Conservation (phyloP, 2,797 vertebrate species). For the Crenuchus spilurus region DNA sequence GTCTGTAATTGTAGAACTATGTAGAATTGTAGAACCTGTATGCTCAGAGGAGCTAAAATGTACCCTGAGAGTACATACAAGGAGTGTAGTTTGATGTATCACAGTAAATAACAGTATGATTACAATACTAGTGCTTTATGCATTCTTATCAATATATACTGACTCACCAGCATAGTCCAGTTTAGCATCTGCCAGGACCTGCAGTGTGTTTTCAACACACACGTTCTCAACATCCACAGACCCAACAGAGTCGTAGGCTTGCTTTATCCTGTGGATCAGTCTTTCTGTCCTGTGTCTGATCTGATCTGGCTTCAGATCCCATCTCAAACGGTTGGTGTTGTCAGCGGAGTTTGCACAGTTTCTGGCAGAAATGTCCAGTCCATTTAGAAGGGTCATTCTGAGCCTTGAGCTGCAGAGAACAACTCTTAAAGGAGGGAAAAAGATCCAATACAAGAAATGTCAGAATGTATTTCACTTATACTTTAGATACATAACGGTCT, state of each 20-base stretch:
- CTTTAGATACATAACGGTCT: background rate
- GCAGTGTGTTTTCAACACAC: slow-evolving; percentile 87
- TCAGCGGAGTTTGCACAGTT: slow-evolving; percentile 65
- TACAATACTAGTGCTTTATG: background rate
- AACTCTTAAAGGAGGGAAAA: slow-evolving; percentile 60
- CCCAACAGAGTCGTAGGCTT: slow-evolving; percentile 83
- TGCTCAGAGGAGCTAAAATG: too few relatives aligned
- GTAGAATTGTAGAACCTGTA: too few relatives aligned
- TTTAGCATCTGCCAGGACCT: slow-evolving; percentile 82
- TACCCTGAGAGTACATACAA: too few relatives aligned
- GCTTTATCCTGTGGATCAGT: slow-evolving; percentile 83
- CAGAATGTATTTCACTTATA: background rate
- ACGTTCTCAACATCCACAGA: slow-evolving; percentile 76
- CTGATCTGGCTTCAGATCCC: slow-evolving; percentile 90
- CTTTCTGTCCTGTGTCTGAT: slow-evolving; percentile 80
- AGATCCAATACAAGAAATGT: background rate
- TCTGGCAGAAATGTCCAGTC: slow-evolving; percentile 61
- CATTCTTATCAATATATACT: background rate
- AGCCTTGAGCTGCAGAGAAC: slow-evolving; percentile 62
- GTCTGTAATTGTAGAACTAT: too few relatives aligned
- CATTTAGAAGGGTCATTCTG: slow-evolving; percentile 83
- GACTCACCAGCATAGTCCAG: slow-evolving; percentile 86
- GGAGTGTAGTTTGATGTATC: too few relatives aligned
- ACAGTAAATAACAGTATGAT: background rate
- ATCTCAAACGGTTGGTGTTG: slow-evolving; percentile 77